Evolutionary conservation across 1,140 invertebrate genomes (phyloP), one percentile per base, ranked within the genome.

Genomic region (Hormaphis cornu): DNA sequence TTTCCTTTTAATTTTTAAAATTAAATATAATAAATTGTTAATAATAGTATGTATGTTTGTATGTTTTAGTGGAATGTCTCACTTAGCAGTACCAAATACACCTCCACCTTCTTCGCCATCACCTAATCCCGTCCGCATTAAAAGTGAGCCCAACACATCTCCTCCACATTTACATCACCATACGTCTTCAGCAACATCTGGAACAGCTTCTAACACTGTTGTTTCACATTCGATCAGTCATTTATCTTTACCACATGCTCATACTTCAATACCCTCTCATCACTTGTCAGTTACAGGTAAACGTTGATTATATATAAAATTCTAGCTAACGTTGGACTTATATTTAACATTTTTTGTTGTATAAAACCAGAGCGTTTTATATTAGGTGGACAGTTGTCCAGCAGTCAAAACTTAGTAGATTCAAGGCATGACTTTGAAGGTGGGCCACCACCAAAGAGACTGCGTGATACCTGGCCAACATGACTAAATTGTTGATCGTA

Each of bases 141-240:
- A 95, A 80, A 92, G 90, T 74, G 93, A 97, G 79, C 93, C 93
- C 16, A 92, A 95, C 76, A 94, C 91, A 74, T 93, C 93, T 69
- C 92, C 93, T 5, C 79, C 87, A 69, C 86, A 87, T 74, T 82
- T 84, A 73, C 83, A 82, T 70, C 81, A 82, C 75, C 76, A 77
- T 66, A 75, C 78, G 74, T 74, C 79, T 74, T 78, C 76, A 73
- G 74, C 92, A 92, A 8, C 79, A 86, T 70, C 86, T 87, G 74
- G 82, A 84, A 72, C 82, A 81, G 69, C 81, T 81, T 74, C 76
- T 76, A 69, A 75, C 77, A 74, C 74, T 70, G 71, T 75, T 76
- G 50, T 72, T 75, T 73, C 69, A 79, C 75, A 77, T 72, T 66
- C 61, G 5, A 66, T 66, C 14, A 66, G 61, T 35, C 61, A 66